A percentile compares a stretch with the other conserved stretches of the same genome.
phyloP scores from a whole-genome alignment of 2,113 vertebrate genomes.

The Apeltes quadracus region DNA sequence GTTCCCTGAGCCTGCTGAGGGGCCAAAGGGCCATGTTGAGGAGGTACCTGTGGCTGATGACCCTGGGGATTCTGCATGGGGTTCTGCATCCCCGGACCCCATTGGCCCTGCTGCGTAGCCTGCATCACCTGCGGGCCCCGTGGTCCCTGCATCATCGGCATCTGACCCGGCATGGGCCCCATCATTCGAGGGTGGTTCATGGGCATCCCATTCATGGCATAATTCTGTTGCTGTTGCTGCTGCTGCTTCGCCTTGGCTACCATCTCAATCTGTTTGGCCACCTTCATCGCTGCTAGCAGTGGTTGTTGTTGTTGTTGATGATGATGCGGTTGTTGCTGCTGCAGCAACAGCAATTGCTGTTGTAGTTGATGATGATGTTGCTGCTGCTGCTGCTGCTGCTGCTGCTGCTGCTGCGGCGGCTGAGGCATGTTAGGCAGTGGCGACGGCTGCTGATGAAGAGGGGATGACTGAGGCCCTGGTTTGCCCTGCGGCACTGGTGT shows the following conservation, averaged over 20 bases:
- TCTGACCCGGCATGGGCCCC: conserved; percentile 85
- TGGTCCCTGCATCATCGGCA: conserved; percentile 87
- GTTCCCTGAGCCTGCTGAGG: conserved; percentile 72
- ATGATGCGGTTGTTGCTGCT: conserved; percentile 29
- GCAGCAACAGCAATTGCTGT: conserved; percentile 71
- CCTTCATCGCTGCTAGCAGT: conserved; percentile 87
- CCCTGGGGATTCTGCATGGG: conserved; percentile 73
- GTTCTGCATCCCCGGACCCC: conserved; percentile 80
- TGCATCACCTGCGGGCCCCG: conserved; percentile 88
- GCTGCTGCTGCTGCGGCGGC: conserved; percentile 30
- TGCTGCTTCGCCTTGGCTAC: conserved; percentile 83
- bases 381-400: conserved; percentile 60
- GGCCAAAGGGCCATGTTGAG: conserved; percentile 77
- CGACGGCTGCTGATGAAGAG: conserved; percentile 86
- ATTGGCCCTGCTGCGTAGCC: conserved; percentile 87
- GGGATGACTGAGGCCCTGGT: conserved; percentile 82
- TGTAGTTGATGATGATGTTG: conserved; percentile 78
- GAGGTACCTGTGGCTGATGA: conserved; percentile 77
- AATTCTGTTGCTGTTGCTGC: conserved; percentile 71
- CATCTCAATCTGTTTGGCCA: conserved; percentile 92
- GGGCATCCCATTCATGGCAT: conserved; percentile 87
- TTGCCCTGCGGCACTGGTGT: conserved; percentile 89
- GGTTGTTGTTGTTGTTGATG: conserved; percentile 80
- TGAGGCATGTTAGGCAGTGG: conserved; percentile 83
- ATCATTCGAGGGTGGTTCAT: conserved; percentile 87